These are phyloP conservation scores for Siderastrea siderea DNA, from an alignment of 92 coral and sea anemone genomes.

Conservation along the genomic window DNA sequence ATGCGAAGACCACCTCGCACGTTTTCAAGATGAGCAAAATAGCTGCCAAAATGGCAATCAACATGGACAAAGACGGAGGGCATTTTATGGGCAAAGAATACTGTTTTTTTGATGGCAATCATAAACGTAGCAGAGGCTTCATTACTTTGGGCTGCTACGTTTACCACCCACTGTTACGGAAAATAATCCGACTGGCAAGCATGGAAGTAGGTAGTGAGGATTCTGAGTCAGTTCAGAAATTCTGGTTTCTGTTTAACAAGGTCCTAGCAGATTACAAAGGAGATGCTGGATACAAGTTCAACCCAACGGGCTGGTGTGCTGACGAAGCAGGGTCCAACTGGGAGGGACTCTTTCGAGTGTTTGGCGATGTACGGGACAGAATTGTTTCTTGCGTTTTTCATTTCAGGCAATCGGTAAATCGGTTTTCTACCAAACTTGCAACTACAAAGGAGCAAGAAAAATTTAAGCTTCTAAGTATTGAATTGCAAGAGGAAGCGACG, in stretches of 20 bases:
- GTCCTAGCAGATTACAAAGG: constrained; percentile 21
- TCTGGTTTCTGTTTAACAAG: constrained; percentile 43
- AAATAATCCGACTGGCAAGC: constrained; percentile 30
- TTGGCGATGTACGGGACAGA: constrained; percentile 32
- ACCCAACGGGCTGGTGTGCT: constrained; percentile 47
- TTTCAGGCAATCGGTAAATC: constrained; percentile 42
- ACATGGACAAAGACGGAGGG: constrained; percentile 11
- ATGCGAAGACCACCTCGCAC: neutral
- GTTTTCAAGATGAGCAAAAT: constrained; percentile 48
- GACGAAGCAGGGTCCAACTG: constrained; percentile 56
- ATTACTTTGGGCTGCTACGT: constrained; percentile 25
- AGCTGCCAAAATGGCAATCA: constrained; percentile 4
- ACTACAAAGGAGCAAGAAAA: constrained; percentile 14
- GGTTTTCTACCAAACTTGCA: neutral
- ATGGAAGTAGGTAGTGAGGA: constrained; percentile 39
- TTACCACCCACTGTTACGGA: neutral
- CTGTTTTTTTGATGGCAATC: constrained; percentile 49
- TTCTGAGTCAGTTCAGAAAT: constrained; percentile 20
- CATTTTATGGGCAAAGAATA: constrained; percentile 36
- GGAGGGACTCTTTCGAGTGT: constrained; percentile 24
- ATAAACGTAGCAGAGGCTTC: constrained; percentile 40
- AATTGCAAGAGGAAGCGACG: constrained; percentile 24
- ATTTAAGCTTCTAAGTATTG: constrained; percentile 37
- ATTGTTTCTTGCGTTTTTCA: constrained; percentile 50
- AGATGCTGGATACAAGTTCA: constrained; percentile 37